A percentile compares a stretch with the other conserved stretches of the same genome.
Conservation (phyloP, 2,797 vertebrate species). For the Petrocephalus sullivani region DNA sequence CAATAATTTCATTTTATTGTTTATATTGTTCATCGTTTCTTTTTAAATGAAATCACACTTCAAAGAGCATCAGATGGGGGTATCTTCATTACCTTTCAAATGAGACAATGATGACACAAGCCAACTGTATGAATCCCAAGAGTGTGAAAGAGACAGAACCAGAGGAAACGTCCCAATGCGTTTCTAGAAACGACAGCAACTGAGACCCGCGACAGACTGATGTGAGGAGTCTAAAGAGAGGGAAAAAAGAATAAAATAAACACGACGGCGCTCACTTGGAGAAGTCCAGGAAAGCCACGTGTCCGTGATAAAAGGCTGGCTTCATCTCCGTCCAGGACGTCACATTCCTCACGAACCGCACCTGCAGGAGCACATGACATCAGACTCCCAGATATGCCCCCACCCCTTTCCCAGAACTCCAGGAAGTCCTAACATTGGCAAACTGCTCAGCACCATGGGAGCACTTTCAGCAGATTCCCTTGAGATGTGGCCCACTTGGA, state of each 20-base stretch:
- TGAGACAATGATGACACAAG: neutral
- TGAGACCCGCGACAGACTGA: neutral
- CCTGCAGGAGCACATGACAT: constrained; percentile 37
- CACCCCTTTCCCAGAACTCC: neutral
- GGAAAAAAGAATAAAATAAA: too few relatives aligned
- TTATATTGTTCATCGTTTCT: neutral
- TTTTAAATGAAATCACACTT: neutral
- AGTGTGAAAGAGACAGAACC: neutral
- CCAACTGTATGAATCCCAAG: neutral
- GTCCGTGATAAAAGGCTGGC: constrained; percentile 93
- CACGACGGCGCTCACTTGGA: constrained; percentile 51
- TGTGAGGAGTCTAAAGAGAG: too few relatives aligned
- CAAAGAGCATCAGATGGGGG: neutral
- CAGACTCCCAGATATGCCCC: neutral
- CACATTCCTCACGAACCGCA: constrained; percentile 85
- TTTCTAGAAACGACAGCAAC: neutral
- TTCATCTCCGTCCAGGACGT: constrained; percentile 94
- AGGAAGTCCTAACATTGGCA: neutral
- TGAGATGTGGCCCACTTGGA: neutral
- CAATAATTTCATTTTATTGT: neutral
- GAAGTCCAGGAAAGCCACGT: constrained; percentile 91
- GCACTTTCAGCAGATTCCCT: neutral
- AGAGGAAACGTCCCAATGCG: neutral
- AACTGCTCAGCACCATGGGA: neutral
- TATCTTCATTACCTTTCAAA: neutral